phyloP scores from a whole-genome alignment of 2,113 vertebrate species.

The Camelus bactrianus region DNA sequence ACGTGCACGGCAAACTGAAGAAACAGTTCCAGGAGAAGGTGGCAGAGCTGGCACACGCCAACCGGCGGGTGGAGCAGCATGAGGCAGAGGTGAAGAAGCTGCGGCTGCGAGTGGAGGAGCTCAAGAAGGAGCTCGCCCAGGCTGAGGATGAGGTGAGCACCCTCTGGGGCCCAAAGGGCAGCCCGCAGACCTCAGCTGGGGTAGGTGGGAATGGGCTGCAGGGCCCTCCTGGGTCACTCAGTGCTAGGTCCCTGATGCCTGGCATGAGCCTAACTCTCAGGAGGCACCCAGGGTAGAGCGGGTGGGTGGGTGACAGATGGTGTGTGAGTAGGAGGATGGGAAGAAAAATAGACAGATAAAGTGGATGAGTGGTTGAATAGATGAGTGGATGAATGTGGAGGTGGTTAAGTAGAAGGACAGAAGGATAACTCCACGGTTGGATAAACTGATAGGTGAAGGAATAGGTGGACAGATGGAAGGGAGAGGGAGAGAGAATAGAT shows the following conservation, averaged over 20 bases:
- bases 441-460: not conserved
- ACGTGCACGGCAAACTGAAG: slow-evolving; percentile 96
- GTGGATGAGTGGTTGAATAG: not conserved
- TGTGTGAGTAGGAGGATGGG: not conserved
- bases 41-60: slow-evolving; percentile 94
- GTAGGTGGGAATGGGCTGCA: not conserved
- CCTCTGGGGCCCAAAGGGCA: accelerated
- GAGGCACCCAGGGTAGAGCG: not conserved
- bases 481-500: not conserved
- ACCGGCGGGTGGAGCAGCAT: slow-evolving; percentile 94
- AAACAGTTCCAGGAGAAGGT: slow-evolving; percentile 97
- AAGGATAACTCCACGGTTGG: not conserved
- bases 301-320: not conserved
- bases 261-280: not conserved
- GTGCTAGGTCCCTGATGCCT: accelerated
- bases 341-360: not conserved
- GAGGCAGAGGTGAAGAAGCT: slow-evolving; percentile 97
- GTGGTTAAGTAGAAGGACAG: not conserved
- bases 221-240: not conserved
- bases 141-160: slow-evolving; percentile 94
- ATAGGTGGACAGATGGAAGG: not conserved
- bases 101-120: slow-evolving; percentile 95
- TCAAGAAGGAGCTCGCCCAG: slow-evolving; percentile 98
- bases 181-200: accelerated
- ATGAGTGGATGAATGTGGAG: not conserved